These are phyloP conservation scores for Thereva nobilitata DNA, from an alignment of 2,888 invertebrate species.

Conservation along the genomic window DNA sequence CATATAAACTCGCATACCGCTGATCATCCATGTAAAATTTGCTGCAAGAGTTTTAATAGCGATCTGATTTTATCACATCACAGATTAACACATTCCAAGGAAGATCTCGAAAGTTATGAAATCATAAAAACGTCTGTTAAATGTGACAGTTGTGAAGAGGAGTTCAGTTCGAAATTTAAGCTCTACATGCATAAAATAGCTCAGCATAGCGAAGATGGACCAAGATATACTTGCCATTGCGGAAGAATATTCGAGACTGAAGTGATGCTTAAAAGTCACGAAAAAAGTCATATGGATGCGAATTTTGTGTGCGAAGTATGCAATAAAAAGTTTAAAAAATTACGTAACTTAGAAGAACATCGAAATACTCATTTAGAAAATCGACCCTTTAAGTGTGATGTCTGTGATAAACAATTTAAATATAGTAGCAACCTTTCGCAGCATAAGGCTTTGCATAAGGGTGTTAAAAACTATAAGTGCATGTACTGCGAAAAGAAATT, in stretches of 20 bases:
- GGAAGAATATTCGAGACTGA: slow-evolving; percentile 42
- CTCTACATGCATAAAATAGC: slow-evolving; percentile 34
- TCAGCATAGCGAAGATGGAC: slow-evolving; percentile 39
- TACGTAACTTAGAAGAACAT: slow-evolving; percentile 45
- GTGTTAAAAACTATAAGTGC: slow-evolving; percentile 43
- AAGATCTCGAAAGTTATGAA: slow-evolving; percentile 36
- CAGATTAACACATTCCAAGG: slow-evolving; percentile 39
- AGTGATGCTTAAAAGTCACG: slow-evolving; percentile 42
- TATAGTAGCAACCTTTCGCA: slow-evolving; percentile 43
- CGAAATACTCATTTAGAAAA: slow-evolving; percentile 45
- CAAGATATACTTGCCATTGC: slow-evolving; percentile 42
- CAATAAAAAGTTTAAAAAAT: slow-evolving; percentile 46
- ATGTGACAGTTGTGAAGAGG: slow-evolving; percentile 42
- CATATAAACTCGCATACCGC: slow-evolving; percentile 44
- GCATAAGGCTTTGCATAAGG: slow-evolving; percentile 42
- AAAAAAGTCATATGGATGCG: slow-evolving; percentile 39
- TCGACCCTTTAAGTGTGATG: slow-evolving; percentile 44
- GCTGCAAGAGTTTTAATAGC: slow-evolving; percentile 45
- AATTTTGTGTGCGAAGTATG: slow-evolving; percentile 44
- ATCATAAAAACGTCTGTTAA: slow-evolving; percentile 27
- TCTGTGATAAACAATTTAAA: slow-evolving; percentile 44
- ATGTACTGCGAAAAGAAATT: slow-evolving; percentile 45
- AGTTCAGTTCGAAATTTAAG: slow-evolving; percentile 44
- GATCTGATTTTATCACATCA: slow-evolving; percentile 44
- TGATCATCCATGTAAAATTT: slow-evolving; percentile 44